A percentile compares a stretch with the other conserved stretches of the same genome.
Evolutionary conservation across 2,888 invertebrate species (phyloP).

Genomic region (Lochmaea crataegi): DNA sequence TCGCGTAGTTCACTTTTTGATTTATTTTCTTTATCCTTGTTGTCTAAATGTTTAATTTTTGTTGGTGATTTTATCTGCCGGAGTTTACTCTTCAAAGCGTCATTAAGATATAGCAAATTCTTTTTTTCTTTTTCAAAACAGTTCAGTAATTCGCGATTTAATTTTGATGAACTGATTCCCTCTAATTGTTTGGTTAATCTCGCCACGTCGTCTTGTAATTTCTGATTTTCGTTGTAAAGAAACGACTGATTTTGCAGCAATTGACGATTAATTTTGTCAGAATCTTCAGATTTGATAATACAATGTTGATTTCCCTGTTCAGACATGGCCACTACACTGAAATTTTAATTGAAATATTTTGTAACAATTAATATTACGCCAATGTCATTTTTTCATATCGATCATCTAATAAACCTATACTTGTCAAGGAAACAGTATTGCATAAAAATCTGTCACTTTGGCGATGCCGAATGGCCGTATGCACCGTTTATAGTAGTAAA

Average conservation of each 20-base stretch:
- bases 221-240: conserved; percentile 49
- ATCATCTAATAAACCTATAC: background rate
- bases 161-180: conserved; percentile 39
- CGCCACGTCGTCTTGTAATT: conserved; percentile 47
- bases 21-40: conserved; percentile 39
- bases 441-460: background rate
- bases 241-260: conserved; percentile 49
- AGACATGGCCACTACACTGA: conserved; percentile 19
- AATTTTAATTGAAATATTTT: conserved; percentile 23
- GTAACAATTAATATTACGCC: background rate
- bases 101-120: conserved; percentile 43
- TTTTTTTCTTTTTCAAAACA: conserved; percentile 46
- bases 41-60: conserved; percentile 30
- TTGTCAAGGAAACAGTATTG: background rate
- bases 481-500: too few relatives aligned
- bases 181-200: conserved; percentile 48
- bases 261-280: conserved; percentile 44
- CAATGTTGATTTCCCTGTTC: background rate
- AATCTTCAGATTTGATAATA: background rate
- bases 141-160: conserved; percentile 45
- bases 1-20: conserved; percentile 45
- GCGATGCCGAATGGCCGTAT: background rate
- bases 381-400: background rate
- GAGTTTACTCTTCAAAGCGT: conserved; percentile 46
- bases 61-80: conserved; percentile 33